Percentiles rank a stretch among this genome's conserved stretches.
Conservation (phyloP, 2,888 invertebrate species). For the Linnaemya vulpina region DNA sequence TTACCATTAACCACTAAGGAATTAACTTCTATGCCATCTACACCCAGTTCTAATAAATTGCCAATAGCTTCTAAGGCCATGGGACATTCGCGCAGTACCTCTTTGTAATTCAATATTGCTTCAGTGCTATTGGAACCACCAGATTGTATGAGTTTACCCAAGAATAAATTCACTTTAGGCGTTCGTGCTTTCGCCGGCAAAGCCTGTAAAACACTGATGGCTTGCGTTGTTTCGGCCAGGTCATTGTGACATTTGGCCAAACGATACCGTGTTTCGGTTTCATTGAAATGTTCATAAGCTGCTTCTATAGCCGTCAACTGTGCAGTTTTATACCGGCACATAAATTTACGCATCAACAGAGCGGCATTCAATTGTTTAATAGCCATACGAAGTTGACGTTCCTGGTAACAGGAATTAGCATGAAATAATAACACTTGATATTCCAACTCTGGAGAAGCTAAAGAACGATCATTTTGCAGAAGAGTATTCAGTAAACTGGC, state of each 20-base stretch:
- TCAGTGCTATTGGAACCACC: conserved; percentile 86
- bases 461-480: conserved; percentile 85
- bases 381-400: conserved; percentile 87
- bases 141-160: conserved; percentile 89
- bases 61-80: conserved; percentile 90
- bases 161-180: conserved; percentile 89
- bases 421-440: conserved; percentile 87
- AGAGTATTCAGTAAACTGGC: conserved; percentile 87
- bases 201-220: conserved; percentile 78
- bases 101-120: conserved; percentile 90
- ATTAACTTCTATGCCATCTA: conserved; percentile 89
- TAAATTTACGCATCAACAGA: conserved; percentile 82
- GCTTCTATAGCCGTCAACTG: conserved; percentile 77
- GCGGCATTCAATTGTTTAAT: conserved; percentile 85
- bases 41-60: conserved; percentile 88
- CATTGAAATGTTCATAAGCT: conserved; percentile 81
- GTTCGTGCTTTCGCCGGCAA: conserved; percentile 87
- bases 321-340: conserved; percentile 78
- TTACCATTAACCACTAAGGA: conserved; percentile 87
- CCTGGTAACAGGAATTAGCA: conserved; percentile 88
- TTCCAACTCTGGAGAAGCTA: conserved; percentile 84
- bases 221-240: conserved; percentile 87
- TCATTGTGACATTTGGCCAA: conserved; percentile 88
- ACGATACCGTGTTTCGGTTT: conserved; percentile 89
- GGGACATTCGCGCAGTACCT: conserved; percentile 90